phyloP scores from a whole-genome alignment of 2,113 vertebrate species.

The Aythya baeri region DNA sequence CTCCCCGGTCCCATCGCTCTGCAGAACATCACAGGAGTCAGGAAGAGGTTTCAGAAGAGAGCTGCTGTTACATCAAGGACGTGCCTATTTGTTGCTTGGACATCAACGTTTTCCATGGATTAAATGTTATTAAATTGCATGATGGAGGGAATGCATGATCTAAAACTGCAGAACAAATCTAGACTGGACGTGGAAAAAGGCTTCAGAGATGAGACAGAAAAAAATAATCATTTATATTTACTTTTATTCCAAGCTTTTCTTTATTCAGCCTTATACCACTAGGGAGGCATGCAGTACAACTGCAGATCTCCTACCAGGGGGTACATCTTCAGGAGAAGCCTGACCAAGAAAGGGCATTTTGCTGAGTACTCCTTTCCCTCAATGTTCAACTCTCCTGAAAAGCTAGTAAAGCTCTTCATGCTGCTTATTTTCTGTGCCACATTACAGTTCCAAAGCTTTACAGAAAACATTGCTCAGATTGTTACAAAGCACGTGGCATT shows the following conservation, averaged over 20 bases:
- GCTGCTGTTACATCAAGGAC: not conserved
- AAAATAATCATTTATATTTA: not conserved
- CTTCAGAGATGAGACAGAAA: rapidly evolving
- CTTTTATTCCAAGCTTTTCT: not conserved
- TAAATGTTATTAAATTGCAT: not conserved
- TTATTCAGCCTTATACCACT: not conserved
- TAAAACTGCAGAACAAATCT: not conserved
- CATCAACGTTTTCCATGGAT: not conserved
- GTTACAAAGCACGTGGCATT: not conserved
- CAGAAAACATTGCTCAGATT: not conserved
- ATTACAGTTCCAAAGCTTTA: not conserved
- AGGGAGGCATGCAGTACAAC: not conserved
- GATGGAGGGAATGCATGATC: not conserved
- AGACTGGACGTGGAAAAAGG: not conserved
- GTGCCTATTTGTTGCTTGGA: not conserved
- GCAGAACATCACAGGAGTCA: not conserved
- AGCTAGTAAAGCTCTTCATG: not conserved
- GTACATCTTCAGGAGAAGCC: not conserved
- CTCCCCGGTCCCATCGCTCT: not conserved
- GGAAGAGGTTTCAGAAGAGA: not conserved
- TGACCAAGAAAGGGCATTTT: not conserved
- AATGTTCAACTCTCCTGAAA: not conserved
- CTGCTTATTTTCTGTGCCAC: not conserved
- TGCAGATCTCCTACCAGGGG: not conserved
- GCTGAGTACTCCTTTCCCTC: not conserved